Evolutionary conservation across 2,113 vertebrate species (phyloP), one percentile per base, ranked within the genome.

Genomic region (Psilopogon haemacephalus): DNA sequence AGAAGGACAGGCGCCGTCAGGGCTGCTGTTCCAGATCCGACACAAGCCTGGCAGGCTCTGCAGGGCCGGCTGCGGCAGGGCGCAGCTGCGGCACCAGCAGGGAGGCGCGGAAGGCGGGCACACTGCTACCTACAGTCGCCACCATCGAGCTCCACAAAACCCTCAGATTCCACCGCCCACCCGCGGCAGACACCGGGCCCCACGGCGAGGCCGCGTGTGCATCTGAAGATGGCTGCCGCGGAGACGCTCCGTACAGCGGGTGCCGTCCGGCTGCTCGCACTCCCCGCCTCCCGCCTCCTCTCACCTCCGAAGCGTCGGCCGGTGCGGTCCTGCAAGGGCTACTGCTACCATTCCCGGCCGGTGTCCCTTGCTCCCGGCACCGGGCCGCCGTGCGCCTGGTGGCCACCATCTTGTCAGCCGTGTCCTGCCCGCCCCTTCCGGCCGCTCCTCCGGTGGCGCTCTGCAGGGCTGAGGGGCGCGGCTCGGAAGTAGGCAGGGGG

Each of bases 351-450:
- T 8, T 30, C 27, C 5, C 33, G 12, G n/a, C 18, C 75, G 19
- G 17, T 24, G 11, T 3, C 30, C 8, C 8, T 18, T 5, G 19
- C 40, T 46, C 56, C 40, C 15, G 6, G 10, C 55, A 1, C 38
- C 38, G 33, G 28, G 52, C 86, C 44, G 63, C 35, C 6, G 12
- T 8, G 13, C 59, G 54, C 78, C 87, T 64, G 23, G 93, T 93
- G 33, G 33, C 87, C 65, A 95, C 79, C 94, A 95, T 95, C 70
- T 90, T 81, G 44, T 7, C 73, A 2, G 23, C 12, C 28, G 24
- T 30, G 27, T 32, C 28, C 9, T 1, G 9, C 59, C 67, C 52
- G 42, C 85, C 85, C 21, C 75, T 80, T 83, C 68, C 68, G 80
- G 15, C 46, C 18, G 35, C 44, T 7, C 42, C 56, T 60, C 72